These are phyloP conservation scores for Halcyon badia DNA, from an alignment of 2,797 vertebrate species.

Conservation along the genomic window DNA sequence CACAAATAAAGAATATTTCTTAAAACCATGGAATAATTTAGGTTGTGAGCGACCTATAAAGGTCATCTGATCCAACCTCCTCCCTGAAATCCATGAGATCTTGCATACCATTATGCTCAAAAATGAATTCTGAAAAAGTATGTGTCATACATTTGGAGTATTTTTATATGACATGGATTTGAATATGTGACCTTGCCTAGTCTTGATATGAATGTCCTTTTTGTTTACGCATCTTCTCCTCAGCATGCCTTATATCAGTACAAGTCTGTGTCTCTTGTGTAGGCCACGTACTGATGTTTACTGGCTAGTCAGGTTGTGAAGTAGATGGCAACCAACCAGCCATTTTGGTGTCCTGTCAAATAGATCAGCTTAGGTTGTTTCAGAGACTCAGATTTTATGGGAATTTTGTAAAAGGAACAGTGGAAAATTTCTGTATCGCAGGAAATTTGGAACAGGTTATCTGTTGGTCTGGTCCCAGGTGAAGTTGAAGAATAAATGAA, in stretches of 20 bases:
- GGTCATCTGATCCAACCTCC: background rate
- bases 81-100: no score
- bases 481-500: background rate
- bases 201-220: background rate
- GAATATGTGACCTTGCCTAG: background rate
- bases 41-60: background rate
- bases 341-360: background rate
- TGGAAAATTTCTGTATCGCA: background rate
- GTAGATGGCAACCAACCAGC: background rate
- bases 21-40: background rate
- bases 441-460: background rate
- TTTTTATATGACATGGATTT: background rate
- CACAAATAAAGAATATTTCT: background rate
- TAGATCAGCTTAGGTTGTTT: background rate
- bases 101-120: background rate
- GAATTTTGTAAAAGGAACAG: background rate
- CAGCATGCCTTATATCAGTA: background rate
- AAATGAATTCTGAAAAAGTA: no score
- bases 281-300: background rate
- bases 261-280: background rate
- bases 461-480: background rate
- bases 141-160: background rate
- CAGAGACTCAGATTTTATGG: background rate
- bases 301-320: background rate
- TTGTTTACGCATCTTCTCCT: background rate